A percentile compares a stretch with the other conserved stretches of the same genome.
Conservation (phyloP, 1,140 invertebrate species). For the Leptopilina clavipes region DNA sequence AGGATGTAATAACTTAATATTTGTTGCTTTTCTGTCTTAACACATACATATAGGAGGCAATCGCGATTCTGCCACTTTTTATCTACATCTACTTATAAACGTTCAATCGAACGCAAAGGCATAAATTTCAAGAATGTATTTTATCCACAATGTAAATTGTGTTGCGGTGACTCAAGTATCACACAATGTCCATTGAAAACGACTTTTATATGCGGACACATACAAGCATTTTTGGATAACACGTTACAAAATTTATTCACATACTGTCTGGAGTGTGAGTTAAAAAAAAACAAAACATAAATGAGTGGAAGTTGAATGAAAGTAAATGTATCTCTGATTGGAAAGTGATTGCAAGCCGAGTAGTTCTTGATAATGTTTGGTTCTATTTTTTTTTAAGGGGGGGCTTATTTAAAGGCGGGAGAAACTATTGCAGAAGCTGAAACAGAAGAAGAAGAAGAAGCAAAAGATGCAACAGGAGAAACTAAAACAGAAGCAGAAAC, state of each 20-base stretch:
- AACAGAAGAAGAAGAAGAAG: no score
- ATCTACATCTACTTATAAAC: neutral
- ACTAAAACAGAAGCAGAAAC: no score
- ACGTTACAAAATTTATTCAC: neutral
- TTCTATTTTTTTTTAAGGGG: no score
- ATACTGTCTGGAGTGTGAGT: neutral
- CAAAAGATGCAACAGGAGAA: no score
- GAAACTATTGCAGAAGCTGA: no score
- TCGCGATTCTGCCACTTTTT: conserved; percentile 11
- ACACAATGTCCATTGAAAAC: conserved; percentile 20
- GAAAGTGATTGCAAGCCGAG: no score
- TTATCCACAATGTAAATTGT: conserved; percentile 17
- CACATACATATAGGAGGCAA: no score
- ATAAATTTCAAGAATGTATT: conserved; percentile 23
- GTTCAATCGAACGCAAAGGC: neutral
- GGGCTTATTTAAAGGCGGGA: no score
- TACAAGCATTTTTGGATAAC: neutral
- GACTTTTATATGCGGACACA: neutral
- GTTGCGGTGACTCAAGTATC: neutral
- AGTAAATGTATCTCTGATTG: no score
- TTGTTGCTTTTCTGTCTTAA: neutral
- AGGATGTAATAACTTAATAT: conserved; percentile 32
- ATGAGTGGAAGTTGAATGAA: neutral
- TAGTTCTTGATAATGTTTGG: no score
- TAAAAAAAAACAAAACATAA: neutral